Evolutionary conservation across 2,797 vertebrate genomes (phyloP), one percentile per base, ranked within the genome.

Genomic region (Sebastiscus tertius): DNA sequence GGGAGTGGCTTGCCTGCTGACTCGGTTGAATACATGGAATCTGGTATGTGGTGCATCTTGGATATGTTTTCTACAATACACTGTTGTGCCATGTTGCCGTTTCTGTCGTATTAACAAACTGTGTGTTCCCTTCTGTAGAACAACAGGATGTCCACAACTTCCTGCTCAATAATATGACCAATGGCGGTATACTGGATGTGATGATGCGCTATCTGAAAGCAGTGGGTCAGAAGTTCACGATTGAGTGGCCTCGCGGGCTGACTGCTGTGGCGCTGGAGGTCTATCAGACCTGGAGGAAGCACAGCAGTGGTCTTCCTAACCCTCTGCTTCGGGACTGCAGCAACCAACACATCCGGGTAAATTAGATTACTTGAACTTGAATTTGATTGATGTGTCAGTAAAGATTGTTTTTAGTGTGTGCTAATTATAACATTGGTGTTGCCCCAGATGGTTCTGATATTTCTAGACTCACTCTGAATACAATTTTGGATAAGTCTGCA

Each of bases 131-230:
- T n/a, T 83, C 58, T 62, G 16, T 85, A 99, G 98, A 99, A 91
- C 96, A 97, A 82, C 95, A 97, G 69, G 97, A 99, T 2, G 97
- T 99, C 75, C 98, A 99, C 77, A 92, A 92, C 12, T 99, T 99
- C 88, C 90, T 99, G 66, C 88, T 98, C 66, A 95, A 93, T 68
- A 98, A 97, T 85, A 92, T 97, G 94, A 94, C 90, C 87, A 99
- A 99, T 0, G 97, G 98, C 1, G 99, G 99, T 2, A 95, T 98
- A 31, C 94, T 99, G 89, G 98, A 99, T 74, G 94, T 99, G 88
- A 97, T 99, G 97, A 93, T 99, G 96, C 96, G 95, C 62, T 99
- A 97, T n/a, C 94, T 99, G 72, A 99, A 99, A 92, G 95, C 94
- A 11, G 95, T 99, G 88, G 97, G 97, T 81, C 97, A 96, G 70